Base-by-base conservation (phyloP, 1,140 invertebrate genomes). In the Phymastichus coffea region DNA sequence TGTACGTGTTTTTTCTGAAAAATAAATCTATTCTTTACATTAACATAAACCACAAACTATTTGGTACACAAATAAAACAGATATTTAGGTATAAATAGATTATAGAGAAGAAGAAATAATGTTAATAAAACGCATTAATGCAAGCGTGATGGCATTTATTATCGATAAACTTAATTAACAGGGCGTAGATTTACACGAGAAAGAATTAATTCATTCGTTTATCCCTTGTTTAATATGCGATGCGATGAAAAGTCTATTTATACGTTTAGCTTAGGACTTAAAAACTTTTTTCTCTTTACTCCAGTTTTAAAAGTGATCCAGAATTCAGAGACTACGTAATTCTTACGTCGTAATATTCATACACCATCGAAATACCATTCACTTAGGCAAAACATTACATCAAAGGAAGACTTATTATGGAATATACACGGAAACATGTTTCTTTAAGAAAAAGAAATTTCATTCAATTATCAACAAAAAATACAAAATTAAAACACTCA, bases 91-190 rank as follows among this genome's bases (percentile, higher is more conserved):
- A 66, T 68, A 71, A 53, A 69, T 68, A 54, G 15, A 55, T 70
- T 51, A 58, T 66, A 57, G 59, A 63, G 52, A 14, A 4, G 20
- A 14, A 26, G 19, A 47, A 28, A 7, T n/a, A 28, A 41, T n/a
- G n/a, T n/a, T n/a, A 58, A 51, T 51, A 20, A 28, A 41, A 58
- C 3, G 8, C 56, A 60, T 70, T n/a, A 68, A 70, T 75, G 77
- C 77, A 80, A 80, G 79, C 79, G 73, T 80, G 73, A 78, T 79
- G 78, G 77, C 78, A 75, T 79, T 80, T 79, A 80, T 80, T 80
- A 78, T 79, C 69, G 73, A 75, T 79, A 79, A 80, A 79, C 75
- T 77, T 79, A 79, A 78, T 79, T 75, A 79, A 79, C 77, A 80
- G 74, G 73, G 73, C 73, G 67, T 77, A 77, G 75, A 79, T 79